Percentiles rank a stretch among this genome's conserved stretches.
Evolutionary conservation across 1,140 invertebrate genomes (phyloP).

Genomic region (Drosophila bifasciata): DNA sequence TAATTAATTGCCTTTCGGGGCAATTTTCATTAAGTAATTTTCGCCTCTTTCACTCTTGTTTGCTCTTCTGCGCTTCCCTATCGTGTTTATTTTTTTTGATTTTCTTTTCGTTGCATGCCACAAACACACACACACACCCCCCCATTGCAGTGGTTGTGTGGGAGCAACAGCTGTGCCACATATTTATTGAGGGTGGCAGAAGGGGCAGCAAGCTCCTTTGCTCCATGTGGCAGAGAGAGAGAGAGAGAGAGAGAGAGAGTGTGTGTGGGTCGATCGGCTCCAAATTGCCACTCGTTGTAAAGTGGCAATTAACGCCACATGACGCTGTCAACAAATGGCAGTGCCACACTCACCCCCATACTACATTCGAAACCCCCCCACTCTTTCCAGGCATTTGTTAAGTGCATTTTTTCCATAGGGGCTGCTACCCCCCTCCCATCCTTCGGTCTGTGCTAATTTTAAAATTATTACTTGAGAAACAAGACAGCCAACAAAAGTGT

Average conservation of each 20-base stretch:
- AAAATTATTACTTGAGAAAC: slow-evolving; percentile 42
- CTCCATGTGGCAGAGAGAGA: background rate
- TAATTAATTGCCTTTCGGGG: slow-evolving; percentile 66
- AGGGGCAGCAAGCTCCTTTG: background rate
- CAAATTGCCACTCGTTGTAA: slow-evolving; percentile 67
- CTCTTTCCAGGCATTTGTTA: slow-evolving; percentile 44
- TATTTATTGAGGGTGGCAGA: background rate
- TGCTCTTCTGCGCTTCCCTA: background rate
- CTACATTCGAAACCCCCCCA: too few relatives aligned
- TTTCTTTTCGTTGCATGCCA: slow-evolving; percentile 28
- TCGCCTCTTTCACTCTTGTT: slow-evolving; percentile 37
- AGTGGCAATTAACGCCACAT: slow-evolving; percentile 67
- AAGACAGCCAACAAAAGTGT: too few relatives aligned
- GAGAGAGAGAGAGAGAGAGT: background rate
- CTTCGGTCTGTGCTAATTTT: slow-evolving; percentile 21
- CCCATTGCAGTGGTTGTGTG: background rate
- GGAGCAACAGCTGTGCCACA: slow-evolving; percentile 36
- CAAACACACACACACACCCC: too few relatives aligned
- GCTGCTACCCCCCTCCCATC: background rate
- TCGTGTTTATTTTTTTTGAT: slow-evolving; percentile 5
- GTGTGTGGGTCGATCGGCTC: slow-evolving; percentile 47
- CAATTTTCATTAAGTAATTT: slow-evolving; percentile 66
- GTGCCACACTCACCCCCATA: too few relatives aligned
- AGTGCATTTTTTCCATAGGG: slow-evolving; percentile 48
- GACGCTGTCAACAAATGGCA: slow-evolving; percentile 63